These are phyloP conservation scores for Heteronetta atricapilla DNA, from an alignment of 2,113 vertebrate species.

Conservation along the genomic window DNA sequence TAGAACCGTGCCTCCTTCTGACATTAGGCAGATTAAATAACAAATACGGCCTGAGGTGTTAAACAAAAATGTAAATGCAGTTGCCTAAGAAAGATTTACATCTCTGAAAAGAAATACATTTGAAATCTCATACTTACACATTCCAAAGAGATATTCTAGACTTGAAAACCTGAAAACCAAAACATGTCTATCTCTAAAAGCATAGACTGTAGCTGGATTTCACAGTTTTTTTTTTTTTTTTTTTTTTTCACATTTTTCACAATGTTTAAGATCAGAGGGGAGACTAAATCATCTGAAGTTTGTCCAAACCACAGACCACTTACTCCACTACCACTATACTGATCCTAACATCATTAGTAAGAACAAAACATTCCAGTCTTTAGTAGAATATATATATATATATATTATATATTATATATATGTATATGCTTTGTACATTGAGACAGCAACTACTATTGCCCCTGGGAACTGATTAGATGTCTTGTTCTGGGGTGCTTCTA, in stretches of 20 bases:
- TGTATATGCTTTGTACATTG: neutral
- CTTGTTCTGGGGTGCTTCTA: neutral
- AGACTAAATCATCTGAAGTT: neutral
- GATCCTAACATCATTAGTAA: neutral
- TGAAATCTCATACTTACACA: neutral
- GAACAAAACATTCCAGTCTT: neutral
- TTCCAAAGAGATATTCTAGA: neutral
- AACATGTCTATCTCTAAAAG: neutral
- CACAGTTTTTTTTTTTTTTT: too few relatives aligned
- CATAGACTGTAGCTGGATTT: neutral
- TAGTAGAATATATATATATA: neutral
- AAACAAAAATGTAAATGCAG: conserved; percentile 62
- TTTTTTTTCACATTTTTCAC: neutral
- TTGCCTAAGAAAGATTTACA: conserved; percentile 23
- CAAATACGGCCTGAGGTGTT: conserved; percentile 59
- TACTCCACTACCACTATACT: neutral
- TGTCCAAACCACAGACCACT: neutral
- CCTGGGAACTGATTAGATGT: neutral
- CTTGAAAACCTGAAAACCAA: neutral
- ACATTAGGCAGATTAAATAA: conserved; percentile 74
- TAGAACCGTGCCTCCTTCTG: conserved; percentile 56
- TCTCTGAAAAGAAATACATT: neutral
- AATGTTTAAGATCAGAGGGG: neutral
- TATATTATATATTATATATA: too few relatives aligned
- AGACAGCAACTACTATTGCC: neutral